Base-by-base conservation (phyloP, 2,888 invertebrate genomes). In the Lithophane semibrunnea region DNA sequence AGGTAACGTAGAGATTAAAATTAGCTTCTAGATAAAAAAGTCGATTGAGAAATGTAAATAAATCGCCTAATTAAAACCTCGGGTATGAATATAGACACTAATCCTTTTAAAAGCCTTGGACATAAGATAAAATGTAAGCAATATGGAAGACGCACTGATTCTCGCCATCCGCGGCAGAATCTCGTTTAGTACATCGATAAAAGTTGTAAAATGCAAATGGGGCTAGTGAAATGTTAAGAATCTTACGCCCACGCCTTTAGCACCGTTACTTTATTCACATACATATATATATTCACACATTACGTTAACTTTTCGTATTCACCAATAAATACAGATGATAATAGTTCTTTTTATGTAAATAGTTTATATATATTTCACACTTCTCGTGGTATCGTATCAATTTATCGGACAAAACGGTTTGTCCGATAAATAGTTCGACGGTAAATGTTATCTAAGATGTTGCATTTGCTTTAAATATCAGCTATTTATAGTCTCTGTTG, bases 121-220 rank as follows among this genome's bases (percentile, higher is more conserved):
- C 80, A 84, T 88, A 86, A 91, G 88, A 92, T 92, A 92, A 92
- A 91, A 93, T 90, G 91, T 92, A 91, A 89, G 91, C 91, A 92
- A 92, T 93, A 93, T 93, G 90, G 90, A 89, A 90, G 91, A 90
- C 88, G 92, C 90, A 90, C 89, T 91, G 92, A 90, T 92, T 93
- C 91, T 91, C 92, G 91, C 92, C 92, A 93, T 91, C 91, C 92
- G 92, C 91, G 91, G 91, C 89, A 91, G 91, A 92, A 91, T 92
- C 94, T 94, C 93, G 93, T 94, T 95, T 94, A 93, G 91, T 92
- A 94, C 95, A 94, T 91, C 94, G 94, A 95, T 95, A 95, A 94
- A 96, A 95, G 94, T 94, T 95, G 96, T 96, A 94, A 96, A 95
- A 96, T 96, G 96, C 94, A 95, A 96, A 96, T 96, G 91, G 92